phyloP scores from a whole-genome alignment of 2,797 vertebrate species.

The Numenius phaeopus region DNA sequence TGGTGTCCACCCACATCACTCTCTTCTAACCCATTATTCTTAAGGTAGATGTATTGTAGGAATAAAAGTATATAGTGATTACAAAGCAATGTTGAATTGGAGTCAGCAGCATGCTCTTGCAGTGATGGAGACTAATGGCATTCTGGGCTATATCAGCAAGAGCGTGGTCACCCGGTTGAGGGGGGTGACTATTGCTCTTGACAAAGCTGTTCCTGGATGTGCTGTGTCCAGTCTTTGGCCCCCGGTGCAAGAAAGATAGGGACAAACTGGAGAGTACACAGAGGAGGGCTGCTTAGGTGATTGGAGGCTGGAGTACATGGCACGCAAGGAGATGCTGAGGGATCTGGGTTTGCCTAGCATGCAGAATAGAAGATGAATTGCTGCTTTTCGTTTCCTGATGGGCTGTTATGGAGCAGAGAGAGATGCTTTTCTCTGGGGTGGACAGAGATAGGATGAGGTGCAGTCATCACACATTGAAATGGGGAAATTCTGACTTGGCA shows the following conservation, averaged over 20 bases:
- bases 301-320: rapidly evolving
- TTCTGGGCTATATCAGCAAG: background rate
- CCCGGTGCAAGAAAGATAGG: background rate
- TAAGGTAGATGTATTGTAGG: background rate
- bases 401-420: background rate
- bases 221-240: background rate
- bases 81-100: rapidly evolving
- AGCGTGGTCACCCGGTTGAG: rapidly evolving
- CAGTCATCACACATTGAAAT: background rate
- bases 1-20: background rate
- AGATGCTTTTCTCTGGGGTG: background rate
- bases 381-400: background rate
- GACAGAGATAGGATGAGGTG: background rate
- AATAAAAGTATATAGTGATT: background rate
- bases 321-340: background rate
- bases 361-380: background rate
- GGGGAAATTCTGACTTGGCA: background rate
- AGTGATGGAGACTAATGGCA: rapidly evolving
- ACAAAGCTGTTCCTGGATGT: background rate
- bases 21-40: background rate
- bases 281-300: background rate
- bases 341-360: background rate
- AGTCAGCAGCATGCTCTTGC: background rate
- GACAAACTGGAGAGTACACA: background rate
- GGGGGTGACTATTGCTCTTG: background rate